Evolutionary conservation across 2,113 vertebrate genomes (phyloP), one percentile per base, ranked within the genome.

Genomic region (Amblyopsis rosae): DNA sequence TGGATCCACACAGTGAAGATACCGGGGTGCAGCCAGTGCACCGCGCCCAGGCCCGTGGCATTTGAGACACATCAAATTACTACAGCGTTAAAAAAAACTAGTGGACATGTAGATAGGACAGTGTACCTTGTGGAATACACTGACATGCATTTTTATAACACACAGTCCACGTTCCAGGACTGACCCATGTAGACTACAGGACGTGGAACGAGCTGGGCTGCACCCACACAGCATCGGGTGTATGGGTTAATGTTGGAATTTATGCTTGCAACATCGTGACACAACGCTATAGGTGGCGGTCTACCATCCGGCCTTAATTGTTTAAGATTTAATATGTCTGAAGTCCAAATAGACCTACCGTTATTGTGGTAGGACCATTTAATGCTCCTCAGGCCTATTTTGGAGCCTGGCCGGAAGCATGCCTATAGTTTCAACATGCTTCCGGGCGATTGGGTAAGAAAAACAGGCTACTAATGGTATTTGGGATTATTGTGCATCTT

Each of bases 21-120:
- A 56, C 54, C 11, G 56, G 32, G 58, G 58, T 59, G 58, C 75
- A 75, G 72, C 67, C 74, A 56, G 82, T 59, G 61, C 53, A 89
- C 88, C 88, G 88, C 88, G 81, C 88, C 88, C 86, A 87, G 82
- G 81, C 80, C 81, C 49, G 48, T 81, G 80, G 84, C 81, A 68
- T 61, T 66, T 13, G 49, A 17, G 41, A 58, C 12, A 8, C 46
- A 45, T 7, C 12, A 49, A 50, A 50, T 12, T 50, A 50, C 12
- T 12, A 13, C 51, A n/a, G n/a, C n/a, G n/a, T 54, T 16, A 54
- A 1, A 4, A 5, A 4, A 54, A 1, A n/a, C 6, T 15, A 50
- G 11, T 50, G 49, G 13, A 50, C 49, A 50, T 4, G 49, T 12
- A 11, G 13, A 26, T 26, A 26, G 26, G 26, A 26, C 49, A 41